Evolutionary conservation across 2,888 invertebrate species (phyloP), one percentile per base, ranked within the genome.

Genomic region (Tenthredo livida): DNA sequence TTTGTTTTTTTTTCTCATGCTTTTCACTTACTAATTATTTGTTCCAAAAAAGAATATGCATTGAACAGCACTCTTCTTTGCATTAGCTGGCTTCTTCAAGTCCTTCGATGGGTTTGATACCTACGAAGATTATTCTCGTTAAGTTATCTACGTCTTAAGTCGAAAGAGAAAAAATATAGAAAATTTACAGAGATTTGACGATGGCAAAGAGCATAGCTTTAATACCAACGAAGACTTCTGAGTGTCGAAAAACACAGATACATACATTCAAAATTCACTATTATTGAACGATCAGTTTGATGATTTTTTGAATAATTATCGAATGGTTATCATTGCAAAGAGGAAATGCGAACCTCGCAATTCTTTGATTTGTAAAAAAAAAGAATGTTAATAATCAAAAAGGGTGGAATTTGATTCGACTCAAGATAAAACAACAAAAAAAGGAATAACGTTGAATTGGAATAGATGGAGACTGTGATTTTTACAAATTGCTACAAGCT

Each of bases 21-120:
- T 0, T 40, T 75, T 75, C 43, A 97, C 98, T 98, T 95, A 98
- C 98, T 97, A 98, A 93, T 98, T 98, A 90, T 98, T 97, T n/a
- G 97, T 96, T 85, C 98, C 98, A 94, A 98, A 98, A 94, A 98
- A 99, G 94, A 96, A 98, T 88, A 99, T 97, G 94, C 98, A 98
- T 91, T 97, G 97, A 78, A 96, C 93, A 86, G 96, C 95, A 85
- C 94, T 95, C 88, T 97, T 96, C 92, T 97, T 97, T 84, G 92
- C 87, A 90, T 96, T 96, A 29, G 96, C 95, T 29, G 96, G 96
- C 92, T 96, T 96, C 92, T 97, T 96, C 89, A 96, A 94, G 91
- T 97, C 97, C 85, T 96, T 95, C 77, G 97, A 96, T 15, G 98
- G 97, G 89, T 96, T 95, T 61, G 97, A 96, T 91, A 98, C 96